Evolutionary conservation across 2,113 vertebrate genomes (phyloP).

Genomic region (Esox niger): DNA sequence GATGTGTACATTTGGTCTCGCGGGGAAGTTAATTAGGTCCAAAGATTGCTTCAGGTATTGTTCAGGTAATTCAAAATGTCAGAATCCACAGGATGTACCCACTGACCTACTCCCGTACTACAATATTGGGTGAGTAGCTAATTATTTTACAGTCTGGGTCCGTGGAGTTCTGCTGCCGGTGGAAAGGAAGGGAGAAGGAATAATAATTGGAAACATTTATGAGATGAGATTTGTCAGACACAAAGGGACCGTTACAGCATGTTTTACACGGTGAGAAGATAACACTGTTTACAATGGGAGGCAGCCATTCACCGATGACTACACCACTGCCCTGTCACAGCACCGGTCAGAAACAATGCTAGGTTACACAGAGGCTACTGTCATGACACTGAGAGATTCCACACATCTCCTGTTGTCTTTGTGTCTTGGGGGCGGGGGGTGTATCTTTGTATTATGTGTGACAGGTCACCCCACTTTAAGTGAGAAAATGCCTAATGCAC

Average conservation of each 20-base stretch:
- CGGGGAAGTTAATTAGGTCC: conserved; percentile 89
- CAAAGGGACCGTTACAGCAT: conserved; percentile 49
- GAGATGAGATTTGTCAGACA: conserved; percentile 70
- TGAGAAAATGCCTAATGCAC: too few species aligned
- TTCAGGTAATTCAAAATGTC: conserved; percentile 91
- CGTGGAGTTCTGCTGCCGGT: conserved; percentile 64
- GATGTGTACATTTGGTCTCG: conserved; percentile 66
- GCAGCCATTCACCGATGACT: too few species aligned
- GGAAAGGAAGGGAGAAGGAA: conserved; percentile 75
- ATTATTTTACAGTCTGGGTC: conserved; percentile 81
- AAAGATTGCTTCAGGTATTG: conserved; percentile 83
- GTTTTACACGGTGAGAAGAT: conserved; percentile 32
- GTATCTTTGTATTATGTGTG: too few species aligned
- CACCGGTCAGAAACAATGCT: too few species aligned
- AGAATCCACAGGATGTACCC: conserved; percentile 70
- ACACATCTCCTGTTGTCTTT: too few species aligned
- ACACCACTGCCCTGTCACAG: too few species aligned
- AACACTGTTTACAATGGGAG: neutral
- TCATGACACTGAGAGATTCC: too few species aligned
- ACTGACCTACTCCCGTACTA: conserved; percentile 64
- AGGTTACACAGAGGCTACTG: too few species aligned
- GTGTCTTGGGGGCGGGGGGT: too few species aligned
- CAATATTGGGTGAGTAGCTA: conserved; percentile 77
- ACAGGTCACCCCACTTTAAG: too few species aligned
- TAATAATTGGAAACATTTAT: conserved; percentile 75